Conservation (phyloP, 2,113 vertebrate species). For the Poicephalus gulielmi region DNA sequence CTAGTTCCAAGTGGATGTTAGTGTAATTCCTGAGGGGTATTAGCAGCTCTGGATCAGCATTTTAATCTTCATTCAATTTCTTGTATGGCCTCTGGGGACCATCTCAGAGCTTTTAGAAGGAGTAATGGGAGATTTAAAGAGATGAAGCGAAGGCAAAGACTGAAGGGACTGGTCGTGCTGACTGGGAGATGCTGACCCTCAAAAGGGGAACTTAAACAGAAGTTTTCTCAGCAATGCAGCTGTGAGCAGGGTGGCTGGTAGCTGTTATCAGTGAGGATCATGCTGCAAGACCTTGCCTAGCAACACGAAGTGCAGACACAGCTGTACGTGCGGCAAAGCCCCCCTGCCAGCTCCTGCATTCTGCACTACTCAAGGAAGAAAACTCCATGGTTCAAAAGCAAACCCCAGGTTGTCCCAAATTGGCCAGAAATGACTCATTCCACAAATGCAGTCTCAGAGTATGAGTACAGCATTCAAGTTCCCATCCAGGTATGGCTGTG, state of each 20-base stretch:
- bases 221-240: neutral
- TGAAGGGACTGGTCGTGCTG: neutral
- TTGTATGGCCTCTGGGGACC: slow-evolving; percentile 6
- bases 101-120: neutral
- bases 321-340: neutral
- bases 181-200: neutral
- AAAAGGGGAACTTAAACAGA: neutral
- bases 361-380: neutral
- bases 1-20: slow-evolving; percentile 13
- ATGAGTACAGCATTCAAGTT: neutral
- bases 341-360: neutral
- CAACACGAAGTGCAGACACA: neutral
- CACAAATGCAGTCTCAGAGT: neutral
- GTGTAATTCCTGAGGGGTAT: slow-evolving; percentile 27
- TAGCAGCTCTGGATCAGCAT: slow-evolving; percentile 37
- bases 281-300: neutral
- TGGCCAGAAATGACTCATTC: slow-evolving; percentile 14
- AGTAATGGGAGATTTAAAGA: neutral
- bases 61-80: slow-evolving; percentile 51
- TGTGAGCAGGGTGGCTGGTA: neutral
- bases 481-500: neutral
- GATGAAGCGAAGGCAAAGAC: neutral
- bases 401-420: neutral
- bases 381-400: neutral
- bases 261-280: neutral